Evolutionary conservation across 2,113 vertebrate species (phyloP).

Genomic region (Campylomormyrus tamandua): DNA sequence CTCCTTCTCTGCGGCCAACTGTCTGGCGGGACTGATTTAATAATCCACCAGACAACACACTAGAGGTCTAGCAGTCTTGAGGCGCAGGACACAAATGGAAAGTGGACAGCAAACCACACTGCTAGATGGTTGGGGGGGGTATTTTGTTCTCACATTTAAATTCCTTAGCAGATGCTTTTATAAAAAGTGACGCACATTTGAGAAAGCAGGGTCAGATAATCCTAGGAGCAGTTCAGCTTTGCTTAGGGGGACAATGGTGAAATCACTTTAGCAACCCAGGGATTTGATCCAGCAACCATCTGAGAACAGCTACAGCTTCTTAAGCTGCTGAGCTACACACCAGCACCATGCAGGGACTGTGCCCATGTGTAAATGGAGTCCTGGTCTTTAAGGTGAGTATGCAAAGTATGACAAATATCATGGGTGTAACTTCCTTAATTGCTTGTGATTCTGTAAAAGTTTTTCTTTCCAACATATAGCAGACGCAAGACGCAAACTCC

Average conservation of each 20-base stretch:
- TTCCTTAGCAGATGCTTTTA: not conserved
- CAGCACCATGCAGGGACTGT: not conserved
- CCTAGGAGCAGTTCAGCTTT: not conserved
- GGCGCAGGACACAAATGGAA: not conserved
- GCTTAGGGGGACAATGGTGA: not conserved
- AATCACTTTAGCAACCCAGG: not conserved
- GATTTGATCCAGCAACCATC: not conserved
- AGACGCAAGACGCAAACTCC: not conserved
- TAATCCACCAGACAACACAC: conserved; percentile 25
- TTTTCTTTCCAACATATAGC: not conserved
- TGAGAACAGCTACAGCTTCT: not conserved
- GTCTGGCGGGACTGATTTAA: conserved; percentile 29
- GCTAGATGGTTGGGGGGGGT: not conserved
- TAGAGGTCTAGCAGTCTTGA: conserved; percentile 5
- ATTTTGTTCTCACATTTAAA: not conserved
- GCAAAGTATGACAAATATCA: not conserved
- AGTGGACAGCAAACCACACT: conserved; percentile 5
- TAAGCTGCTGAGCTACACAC: not conserved
- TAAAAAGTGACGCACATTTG: not conserved
- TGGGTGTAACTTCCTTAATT: not conserved
- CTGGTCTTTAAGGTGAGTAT: not conserved
- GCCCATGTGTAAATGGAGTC: not conserved
- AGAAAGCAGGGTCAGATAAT: not conserved
- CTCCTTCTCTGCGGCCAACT: conserved; percentile 3
- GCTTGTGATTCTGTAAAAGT: not conserved